Evolutionary conservation across 2,113 vertebrate species (phyloP), one percentile per base, ranked within the genome.

Genomic region (Morone chrysops): DNA sequence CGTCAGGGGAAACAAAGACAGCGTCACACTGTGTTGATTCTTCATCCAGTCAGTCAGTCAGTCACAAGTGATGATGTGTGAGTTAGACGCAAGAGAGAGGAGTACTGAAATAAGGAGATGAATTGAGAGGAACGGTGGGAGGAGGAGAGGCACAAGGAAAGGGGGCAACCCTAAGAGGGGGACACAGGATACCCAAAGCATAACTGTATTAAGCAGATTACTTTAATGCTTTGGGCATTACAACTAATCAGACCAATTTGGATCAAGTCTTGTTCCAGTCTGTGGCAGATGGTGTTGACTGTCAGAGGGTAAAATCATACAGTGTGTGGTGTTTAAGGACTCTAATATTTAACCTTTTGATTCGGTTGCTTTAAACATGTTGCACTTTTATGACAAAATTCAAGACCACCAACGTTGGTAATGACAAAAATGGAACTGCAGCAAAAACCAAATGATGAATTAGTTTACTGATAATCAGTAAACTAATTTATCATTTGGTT

Each of bases 11-110:
- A 89, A 70, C 59, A 87, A 78, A 74, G 77, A 18, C 31, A 17
- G n/a, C 68, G 48, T 87, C 78, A 79, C 75, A 50, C 59, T 51
- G 53, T 68, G 54, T 70, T 80, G 71, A 70, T 81, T 77, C 36
- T 75, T 81, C 83, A 75, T 56, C 51, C 53, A 65, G 54, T 70
- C 68, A n/a, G 54, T 70, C 79, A 65, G 54, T 70, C 68, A 31
- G 31, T 66, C 69, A 53, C 43, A 72, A 75, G 71, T 9, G 71
- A 74, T 47, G 45, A 84, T 75, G 80, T 59, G 63, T 78, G 53
- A 16, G 16, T 31, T 40, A 25, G 22, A 70, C 12, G 51, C 11
- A 38, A 72, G 48, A 51, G 13, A 20, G 38, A 72, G 75, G 20
- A 31, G 25, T 17, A 14, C 20, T 74, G 43, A 81, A 78, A 80